Base-by-base conservation (phyloP, 1,140 invertebrate species). In the Drosophila pseudoobscura region DNA sequence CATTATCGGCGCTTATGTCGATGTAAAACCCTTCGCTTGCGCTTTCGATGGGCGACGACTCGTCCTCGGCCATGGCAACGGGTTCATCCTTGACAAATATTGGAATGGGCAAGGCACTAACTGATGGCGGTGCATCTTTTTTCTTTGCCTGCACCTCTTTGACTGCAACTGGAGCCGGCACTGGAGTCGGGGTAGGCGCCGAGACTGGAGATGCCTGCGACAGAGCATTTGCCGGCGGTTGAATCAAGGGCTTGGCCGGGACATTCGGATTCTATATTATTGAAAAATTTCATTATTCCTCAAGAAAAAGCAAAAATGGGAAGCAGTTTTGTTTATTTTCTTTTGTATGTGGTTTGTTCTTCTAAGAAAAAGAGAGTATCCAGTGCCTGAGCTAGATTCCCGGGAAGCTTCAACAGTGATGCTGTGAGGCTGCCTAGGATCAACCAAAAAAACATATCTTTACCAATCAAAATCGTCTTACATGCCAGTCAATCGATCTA, bases 181-280 rank as follows among this genome's bases (percentile, higher is more conserved):
- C 8, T 13, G 55, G 17, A 61, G 17, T 46, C 45, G 46, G 26
- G 4, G 44, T 5, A 17, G 60, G 31, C 17, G 26, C n/a, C 9
- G 26, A 0, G 2, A 47, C 31, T 17, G 29, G n/a, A 22, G 22
- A 3, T 15, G 46, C n/a, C 35, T 20, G 13, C 13, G n/a, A 15
- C n/a, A 29, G 22, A 31, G 31, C 0, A 8, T 31, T 31, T 31
- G 31, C 31, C 31, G 69, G 41, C 15, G 39, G 20, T 46, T 68
- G 56, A 9, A 78, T 56, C 45, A 83, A 50, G 24, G 76, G 68
- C 17, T 76, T 75, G 43, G 35, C 29, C 41, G 17, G 17, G 8
- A 39, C 63, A 87, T 70, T 85, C 7, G 80, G 73, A 54, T 85
- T 77, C 80, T 85, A 84, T 49, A 75, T 56, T 55, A 43, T 31